A percentile compares a stretch with the other conserved stretches of the same genome.
These are phyloP conservation scores for Brachycybe producta DNA, from an alignment of 2,888 invertebrate genomes.

Conservation along the genomic window DNA sequence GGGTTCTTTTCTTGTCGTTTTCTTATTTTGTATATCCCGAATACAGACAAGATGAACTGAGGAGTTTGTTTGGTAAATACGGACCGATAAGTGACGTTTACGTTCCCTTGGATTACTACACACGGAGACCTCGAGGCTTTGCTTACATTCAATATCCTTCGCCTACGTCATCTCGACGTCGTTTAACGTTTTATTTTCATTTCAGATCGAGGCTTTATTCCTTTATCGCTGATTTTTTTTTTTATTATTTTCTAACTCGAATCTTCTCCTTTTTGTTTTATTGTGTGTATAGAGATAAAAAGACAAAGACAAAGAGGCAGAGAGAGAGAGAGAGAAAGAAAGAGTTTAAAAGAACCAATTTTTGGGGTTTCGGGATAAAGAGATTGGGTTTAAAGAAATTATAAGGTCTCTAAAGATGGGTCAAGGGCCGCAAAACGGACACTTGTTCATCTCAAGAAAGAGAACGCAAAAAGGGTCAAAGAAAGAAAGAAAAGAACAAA, in stretches of 20 bases:
- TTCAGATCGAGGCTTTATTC: too few species aligned
- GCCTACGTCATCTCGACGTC: neutral
- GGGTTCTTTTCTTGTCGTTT: neutral
- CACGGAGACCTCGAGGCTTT: slow-evolving; percentile 36
- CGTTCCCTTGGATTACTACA: slow-evolving; percentile 39
- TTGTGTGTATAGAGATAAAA: too few species aligned
- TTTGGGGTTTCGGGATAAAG: too few species aligned
- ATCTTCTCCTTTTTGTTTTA: too few species aligned
- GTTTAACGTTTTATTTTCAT: too few species aligned
- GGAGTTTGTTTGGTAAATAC: slow-evolving; percentile 38
- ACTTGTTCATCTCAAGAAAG: neutral
- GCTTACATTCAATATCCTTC: slow-evolving; percentile 43
- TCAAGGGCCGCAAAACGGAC: neutral
- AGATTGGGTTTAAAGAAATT: too few species aligned
- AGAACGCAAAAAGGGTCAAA: neutral
- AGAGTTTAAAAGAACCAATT: too few species aligned
- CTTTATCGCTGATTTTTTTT: too few species aligned
- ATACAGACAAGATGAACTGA: slow-evolving; percentile 38
- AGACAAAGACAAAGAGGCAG: too few species aligned
- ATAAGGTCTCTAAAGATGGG: too few species aligned
- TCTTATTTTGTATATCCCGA: neutral
- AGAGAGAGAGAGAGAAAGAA: too few species aligned
- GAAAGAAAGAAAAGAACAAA: neutral
- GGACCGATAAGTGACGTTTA: slow-evolving; percentile 39
- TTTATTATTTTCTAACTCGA: too few species aligned